phyloP scores from a whole-genome alignment of 2,797 vertebrate genomes.

The Pseudomugil tenellus region DNA sequence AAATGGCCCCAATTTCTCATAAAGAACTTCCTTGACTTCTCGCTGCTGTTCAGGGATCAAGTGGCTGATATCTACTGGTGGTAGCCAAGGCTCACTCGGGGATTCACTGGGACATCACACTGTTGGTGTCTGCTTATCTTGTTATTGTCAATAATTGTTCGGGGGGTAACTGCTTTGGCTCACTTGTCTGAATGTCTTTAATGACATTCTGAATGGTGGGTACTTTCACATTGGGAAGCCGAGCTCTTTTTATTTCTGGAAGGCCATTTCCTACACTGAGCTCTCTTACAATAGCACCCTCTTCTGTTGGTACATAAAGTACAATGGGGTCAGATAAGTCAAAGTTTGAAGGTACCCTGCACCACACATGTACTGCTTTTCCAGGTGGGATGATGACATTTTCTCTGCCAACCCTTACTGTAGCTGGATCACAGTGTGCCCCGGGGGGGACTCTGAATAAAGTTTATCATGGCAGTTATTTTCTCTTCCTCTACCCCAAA shows the following conservation, averaged over 20 bases:
- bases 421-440: neutral
- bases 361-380: constrained; percentile 13
- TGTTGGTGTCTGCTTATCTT: neutral
- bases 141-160: too few relatives aligned
- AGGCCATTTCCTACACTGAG: constrained; percentile 28
- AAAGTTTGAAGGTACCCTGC: constrained; percentile 14
- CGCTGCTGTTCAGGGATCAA: neutral
- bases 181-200: constrained; percentile 1
- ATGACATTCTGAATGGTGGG: constrained; percentile 17
- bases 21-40: neutral
- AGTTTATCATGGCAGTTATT: constrained; percentile 1
- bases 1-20: constrained; percentile 3
- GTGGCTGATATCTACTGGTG: constrained; percentile 6
- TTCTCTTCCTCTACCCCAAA: constrained; percentile 9
- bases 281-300: neutral
- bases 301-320: constrained; percentile 20
- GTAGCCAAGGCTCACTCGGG: neutral
- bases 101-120: rapidly evolving
- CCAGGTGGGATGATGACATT: constrained; percentile 2
- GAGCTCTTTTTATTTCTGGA: constrained; percentile 12
- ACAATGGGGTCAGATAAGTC: constrained; percentile 12
- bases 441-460: neutral
- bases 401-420: constrained; percentile 6
- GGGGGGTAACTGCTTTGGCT: neutral
- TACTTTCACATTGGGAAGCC: neutral